Evolutionary conservation across 1,140 invertebrate genomes (phyloP), one percentile per base, ranked within the genome.

Genomic region (Drosophila kepulauana): DNA sequence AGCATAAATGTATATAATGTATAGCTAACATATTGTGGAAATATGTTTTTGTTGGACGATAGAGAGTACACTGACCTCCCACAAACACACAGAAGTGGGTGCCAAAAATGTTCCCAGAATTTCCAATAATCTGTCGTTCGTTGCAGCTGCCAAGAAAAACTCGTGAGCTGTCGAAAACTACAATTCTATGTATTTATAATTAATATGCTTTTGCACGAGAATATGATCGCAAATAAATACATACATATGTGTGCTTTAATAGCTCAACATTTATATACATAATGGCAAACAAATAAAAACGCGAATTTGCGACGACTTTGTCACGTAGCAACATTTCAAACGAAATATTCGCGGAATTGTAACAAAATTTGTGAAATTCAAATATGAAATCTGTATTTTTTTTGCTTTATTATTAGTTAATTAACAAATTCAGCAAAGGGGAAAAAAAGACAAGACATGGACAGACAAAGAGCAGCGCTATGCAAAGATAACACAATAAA

Each of bases 51-150:
- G 6, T 10, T 56, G 13, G 20, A 25, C 20, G 20, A 25, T 25
- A 11, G 33, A 75, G 69, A 81, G 73, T 56, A 38, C 81, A 84
- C 82, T 84, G 81, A 84, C 82, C 81, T 75, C 75, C 28, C 81
- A 46, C 51, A 86, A 70, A 77, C 7, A 15, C 10, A 46, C 20
- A 49, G 35, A 28, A n/a, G 35, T 38, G 45, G 66, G 46, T 79
- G 66, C 68, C 41, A 64, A 63, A 71, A 82, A 67, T 79, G 66
- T 54, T 74, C 56, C 8, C 10, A 61, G 45, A 48, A 56, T 56
- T 56, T 15, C 15, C n/a, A 46, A 48, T 56, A 48, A 7, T 1
- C 51, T 30, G n/a, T 5, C 3, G 16, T 10, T 30, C 5, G 49
- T 1, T 52, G 51, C 51, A 52, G 51, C 28, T 52, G 51, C 51